Evolutionary conservation across 2,113 vertebrate genomes (phyloP), one percentile per base, ranked within the genome.

Genomic region (Mormoops blainvillei): DNA sequence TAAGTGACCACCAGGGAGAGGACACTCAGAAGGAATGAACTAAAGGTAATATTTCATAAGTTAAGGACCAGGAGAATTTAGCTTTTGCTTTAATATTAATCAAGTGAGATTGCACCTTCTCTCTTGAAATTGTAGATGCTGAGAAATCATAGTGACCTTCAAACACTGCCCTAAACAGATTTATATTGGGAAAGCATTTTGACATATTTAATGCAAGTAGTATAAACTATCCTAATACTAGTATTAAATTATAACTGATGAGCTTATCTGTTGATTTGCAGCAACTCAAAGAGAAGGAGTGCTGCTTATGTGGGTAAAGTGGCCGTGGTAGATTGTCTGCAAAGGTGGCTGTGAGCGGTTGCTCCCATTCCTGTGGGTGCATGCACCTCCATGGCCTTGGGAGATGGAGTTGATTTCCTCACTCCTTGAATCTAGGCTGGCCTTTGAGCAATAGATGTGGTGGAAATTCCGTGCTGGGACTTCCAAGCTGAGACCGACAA

Each of bases 101-200:
- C 76, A 81, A 45, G 26, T 41, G 73, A 71, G 10, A 77, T 54
- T 45, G 9, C 14, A 36, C 48, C 67, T 87, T 80, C 54, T 80
- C 26, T 38, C 18, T 74, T 50, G 28, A 87, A 92, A 38, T 50
- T 43, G 2, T 50, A 87, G 76, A 45, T 50, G 19, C 52, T 85
- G 38, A 95, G 45, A 93, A 97, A 65, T 61, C 61, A 45, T 20
- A 84, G 45, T 78, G 68, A 91, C 24, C 82, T 89, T 77, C 58
- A 91, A n/a, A 76, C 18, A 26, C 6, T 1, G 26, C 31, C 48
- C 76, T 89, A 54, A 67, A 67, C 18, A 28, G 26, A 65, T 68
- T 80, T 86, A n/a, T 54, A 71, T 56, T 14, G 76, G 54, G 63
- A 89, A 89, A 87, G 36, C 63, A 68, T n/a, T 15, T 67, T 89